These are phyloP conservation scores for Luidia sarsii DNA, from an alignment of 53 echinoderm and acorn worm species.

Conservation along the genomic window DNA sequence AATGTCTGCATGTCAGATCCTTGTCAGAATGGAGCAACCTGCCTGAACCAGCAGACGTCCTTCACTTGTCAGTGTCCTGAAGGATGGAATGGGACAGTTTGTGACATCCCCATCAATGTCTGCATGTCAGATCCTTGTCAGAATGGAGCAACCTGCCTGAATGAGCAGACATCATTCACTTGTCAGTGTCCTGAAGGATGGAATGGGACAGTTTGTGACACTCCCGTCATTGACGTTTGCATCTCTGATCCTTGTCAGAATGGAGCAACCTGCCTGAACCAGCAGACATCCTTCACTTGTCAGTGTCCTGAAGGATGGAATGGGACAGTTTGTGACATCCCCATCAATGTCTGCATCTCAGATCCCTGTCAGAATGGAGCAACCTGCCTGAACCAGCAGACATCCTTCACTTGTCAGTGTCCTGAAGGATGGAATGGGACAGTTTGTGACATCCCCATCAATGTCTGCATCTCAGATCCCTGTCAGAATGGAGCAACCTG, in stretches of 20 bases:
- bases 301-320: conserved; percentile 34
- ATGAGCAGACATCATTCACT: conserved; percentile 45
- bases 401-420: conserved; percentile 32
- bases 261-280: conserved; percentile 56
- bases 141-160: conserved; percentile 40
- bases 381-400: neutral
- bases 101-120: conserved; percentile 25
- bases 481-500: conserved; percentile 74
- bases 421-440: conserved; percentile 54
- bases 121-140: conserved; percentile 16
- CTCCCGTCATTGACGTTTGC: neutral
- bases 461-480: neutral
- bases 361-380: conserved; percentile 6
- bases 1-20: conserved; percentile 1
- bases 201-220: conserved; percentile 45
- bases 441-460: conserved; percentile 42
- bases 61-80: conserved; percentile 30
- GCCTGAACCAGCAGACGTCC: conserved; percentile 35
- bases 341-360: neutral
- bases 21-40: conserved; percentile 69
- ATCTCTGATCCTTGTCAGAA: conserved; percentile 51
- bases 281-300: conserved; percentile 33
- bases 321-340: neutral
- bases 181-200: conserved; percentile 60
- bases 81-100: conserved; percentile 12